Conservation (phyloP, 2,797 vertebrate species). For the Crypturellus tataupa region DNA sequence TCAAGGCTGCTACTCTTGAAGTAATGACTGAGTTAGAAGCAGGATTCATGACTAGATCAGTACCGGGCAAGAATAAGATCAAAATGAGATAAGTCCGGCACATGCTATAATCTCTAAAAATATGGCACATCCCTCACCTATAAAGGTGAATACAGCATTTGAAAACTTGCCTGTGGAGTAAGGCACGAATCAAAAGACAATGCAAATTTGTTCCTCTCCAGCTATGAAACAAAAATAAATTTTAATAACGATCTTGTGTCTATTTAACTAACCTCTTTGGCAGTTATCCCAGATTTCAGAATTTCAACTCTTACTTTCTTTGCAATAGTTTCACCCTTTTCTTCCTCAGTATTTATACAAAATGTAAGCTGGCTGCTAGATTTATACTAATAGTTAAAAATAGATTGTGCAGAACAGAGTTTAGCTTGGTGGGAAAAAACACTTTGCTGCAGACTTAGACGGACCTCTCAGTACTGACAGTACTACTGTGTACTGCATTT, state of each 20-base stretch:
- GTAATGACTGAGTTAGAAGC: not conserved
- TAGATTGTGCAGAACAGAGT: not conserved
- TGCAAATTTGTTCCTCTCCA: not conserved
- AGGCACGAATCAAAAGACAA: not conserved
- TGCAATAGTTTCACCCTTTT: constrained; percentile 13
- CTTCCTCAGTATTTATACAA: not conserved
- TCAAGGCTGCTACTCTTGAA: not conserved
- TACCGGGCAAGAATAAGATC: not conserved
- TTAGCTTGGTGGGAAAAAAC: not conserved
- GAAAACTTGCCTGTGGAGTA: not conserved
- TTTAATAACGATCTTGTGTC: not conserved
- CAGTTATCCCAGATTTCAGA: constrained; percentile 18
- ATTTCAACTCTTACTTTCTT: constrained; percentile 31
- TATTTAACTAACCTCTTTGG: not conserved
- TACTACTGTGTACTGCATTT: not conserved
- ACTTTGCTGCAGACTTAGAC: not conserved
- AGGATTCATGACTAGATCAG: not conserved
- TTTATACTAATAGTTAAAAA: constrained; percentile 17
- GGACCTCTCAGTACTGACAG: not conserved
- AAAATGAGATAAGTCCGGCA: not conserved
- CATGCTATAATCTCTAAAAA: not conserved
- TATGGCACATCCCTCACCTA: not conserved
- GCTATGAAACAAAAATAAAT: not conserved
- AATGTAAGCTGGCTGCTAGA: not conserved
- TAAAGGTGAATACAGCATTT: not conserved